Evolutionary conservation across 2,797 vertebrate genomes (phyloP), one percentile per base, ranked within the genome.

Genomic region (Gambusia yucatana): DNA sequence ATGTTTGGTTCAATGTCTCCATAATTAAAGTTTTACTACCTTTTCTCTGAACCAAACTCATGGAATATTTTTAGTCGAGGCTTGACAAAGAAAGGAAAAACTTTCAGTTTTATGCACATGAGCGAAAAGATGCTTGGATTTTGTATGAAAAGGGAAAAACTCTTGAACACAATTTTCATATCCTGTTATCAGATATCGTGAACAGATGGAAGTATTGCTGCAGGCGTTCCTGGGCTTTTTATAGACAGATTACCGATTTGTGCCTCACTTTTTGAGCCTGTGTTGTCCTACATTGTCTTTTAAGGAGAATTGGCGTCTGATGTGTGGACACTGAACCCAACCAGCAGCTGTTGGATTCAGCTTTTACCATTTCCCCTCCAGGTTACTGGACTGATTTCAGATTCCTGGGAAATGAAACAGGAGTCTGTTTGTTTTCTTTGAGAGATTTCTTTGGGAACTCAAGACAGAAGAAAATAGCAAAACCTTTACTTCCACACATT

Each of bases 241-340:
- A 17, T 36, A 17, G 65, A 69, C 11, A n/a, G 65, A 44, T 44
- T 44, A 13, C 65, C 25, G 10, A 69, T 43, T 69, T n/a, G 39
- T 39, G 41, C 39, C 76, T 80, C 77, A 20, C 79, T 86, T 85
- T 92, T 84, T 82, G 76, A 82, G 86, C 78, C 82, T 82, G 50
- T 77, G 55, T 59, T 20, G 25, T 48, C 75, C 75, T 78, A 73
- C 75, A 76, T 44, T 55, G 74, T 79, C 79, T 71, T 91, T 82
- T 77, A 77, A 86, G 46, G 61, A 41, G 22, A 61, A 76, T 87
- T 89, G 88, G 86, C 78, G 71, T 76, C 82, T n/a, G 57, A 61
- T 28, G 61, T 36, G 73, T 50, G 75, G 63, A 39, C 30, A n/a
- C 82, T 77, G 79, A 78, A 70, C 41, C 48, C 65, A 71, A 70